Evolutionary conservation across 2,888 invertebrate species (phyloP).

Genomic region (Napeogenes sylphis): DNA sequence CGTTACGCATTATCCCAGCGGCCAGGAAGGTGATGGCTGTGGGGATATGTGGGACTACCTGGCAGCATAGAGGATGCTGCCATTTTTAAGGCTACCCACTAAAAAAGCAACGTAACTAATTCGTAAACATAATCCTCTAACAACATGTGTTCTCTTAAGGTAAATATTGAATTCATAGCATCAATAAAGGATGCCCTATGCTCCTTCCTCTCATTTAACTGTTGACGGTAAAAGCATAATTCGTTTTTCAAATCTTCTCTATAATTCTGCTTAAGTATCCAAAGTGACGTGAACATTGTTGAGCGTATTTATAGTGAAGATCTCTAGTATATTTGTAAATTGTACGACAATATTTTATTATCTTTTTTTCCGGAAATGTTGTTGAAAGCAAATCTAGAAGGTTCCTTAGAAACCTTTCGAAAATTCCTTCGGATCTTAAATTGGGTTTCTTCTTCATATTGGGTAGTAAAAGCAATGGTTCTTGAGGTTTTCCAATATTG

Average conservation of each 20-base stretch:
- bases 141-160: conserved; percentile 38
- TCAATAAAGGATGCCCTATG: conserved; percentile 41
- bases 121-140: conserved; percentile 51
- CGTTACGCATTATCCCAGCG: too few species aligned
- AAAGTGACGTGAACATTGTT: conserved; percentile 40
- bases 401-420: conserved; percentile 47
- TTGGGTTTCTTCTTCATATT: conserved; percentile 19
- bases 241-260: conserved; percentile 39
- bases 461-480: conserved; percentile 16
- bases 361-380: conserved; percentile 38
- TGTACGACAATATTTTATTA: conserved; percentile 41
- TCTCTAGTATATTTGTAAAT: conserved; percentile 38
- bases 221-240: conserved; percentile 36
- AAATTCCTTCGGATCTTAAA: conserved; percentile 40
- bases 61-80: too few species aligned
- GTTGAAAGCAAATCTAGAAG: conserved; percentile 42
- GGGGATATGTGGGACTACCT: too few species aligned
- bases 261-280: conserved; percentile 38
- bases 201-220: conserved; percentile 35
- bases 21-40: too few species aligned
- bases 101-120: too few species aligned
- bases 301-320: conserved; percentile 38
- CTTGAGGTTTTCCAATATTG: conserved; percentile 16
- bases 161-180: conserved; percentile 48
- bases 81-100: too few species aligned